Conservation (phyloP, 2,797 vertebrate species). For the Eulemur albifrons region DNA sequence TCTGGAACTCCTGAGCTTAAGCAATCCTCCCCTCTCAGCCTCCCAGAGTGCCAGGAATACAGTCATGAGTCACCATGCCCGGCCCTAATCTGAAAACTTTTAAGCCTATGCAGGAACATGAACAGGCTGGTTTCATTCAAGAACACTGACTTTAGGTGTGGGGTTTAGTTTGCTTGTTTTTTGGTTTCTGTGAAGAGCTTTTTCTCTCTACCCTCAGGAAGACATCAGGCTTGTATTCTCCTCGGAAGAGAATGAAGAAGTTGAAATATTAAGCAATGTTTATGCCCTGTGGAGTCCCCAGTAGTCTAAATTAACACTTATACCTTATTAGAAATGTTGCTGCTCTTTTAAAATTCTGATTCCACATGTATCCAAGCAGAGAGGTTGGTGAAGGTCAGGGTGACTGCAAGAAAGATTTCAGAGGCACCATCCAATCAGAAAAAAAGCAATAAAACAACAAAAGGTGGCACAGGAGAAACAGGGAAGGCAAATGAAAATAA, state of each 20-base stretch:
- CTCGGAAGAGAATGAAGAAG: background rate
- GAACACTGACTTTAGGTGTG: background rate
- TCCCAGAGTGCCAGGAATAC: no score
- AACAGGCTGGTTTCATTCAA: background rate
- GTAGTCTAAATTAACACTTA: background rate
- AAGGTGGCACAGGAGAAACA: background rate
- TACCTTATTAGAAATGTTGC: background rate
- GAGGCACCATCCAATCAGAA: background rate
- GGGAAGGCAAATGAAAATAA: background rate
- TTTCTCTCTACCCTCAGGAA: background rate
- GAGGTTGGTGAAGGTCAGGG: background rate
- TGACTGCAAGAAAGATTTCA: background rate
- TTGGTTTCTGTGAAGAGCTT: background rate
- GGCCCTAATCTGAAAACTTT: background rate
- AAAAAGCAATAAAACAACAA: background rate
- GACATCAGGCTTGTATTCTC: background rate
- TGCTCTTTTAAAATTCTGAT: background rate
- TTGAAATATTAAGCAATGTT: background rate
- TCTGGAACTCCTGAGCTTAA: no score
- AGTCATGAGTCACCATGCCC: no score
- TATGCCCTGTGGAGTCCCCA: background rate
- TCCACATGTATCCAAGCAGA: background rate
- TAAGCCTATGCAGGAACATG: background rate
- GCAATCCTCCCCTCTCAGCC: no score
- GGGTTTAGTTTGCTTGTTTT: background rate